Evolutionary conservation across 92 coral and sea anemone genomes (phyloP), one percentile per base, ranked within the genome.

Genomic region (Meandrina meandrites): DNA sequence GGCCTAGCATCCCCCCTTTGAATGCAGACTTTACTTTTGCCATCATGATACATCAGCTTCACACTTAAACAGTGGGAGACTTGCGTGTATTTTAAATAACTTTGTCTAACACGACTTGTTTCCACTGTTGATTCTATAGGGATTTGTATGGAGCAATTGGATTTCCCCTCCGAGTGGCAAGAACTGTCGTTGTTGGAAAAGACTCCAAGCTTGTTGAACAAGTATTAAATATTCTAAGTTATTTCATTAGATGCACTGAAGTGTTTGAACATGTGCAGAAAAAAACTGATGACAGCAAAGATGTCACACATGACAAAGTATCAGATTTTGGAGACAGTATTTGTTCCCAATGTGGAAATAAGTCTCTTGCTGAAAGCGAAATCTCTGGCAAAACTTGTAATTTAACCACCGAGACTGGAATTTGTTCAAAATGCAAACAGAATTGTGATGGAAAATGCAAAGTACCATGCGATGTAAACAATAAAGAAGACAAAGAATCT

Each of bases 81-180:
- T 6, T 40, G 45, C 6, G n/a, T 40, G 45, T 40, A 2, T 40
- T 6, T 40, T 6, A 15, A 30, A 58, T 58, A 21, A 11, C 32
- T 45, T 30, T 42, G 18, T 18, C 1, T 34, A 42, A 14, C 19
- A 64, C 31, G 32, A 31, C 51, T 51, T 78, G 28, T 36, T 67
- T 32, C 66, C 13, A 19, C 53, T 80, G 1, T 40, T 62, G 36
- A 13, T 82, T 36, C 47, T 60, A 0, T 73, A 97, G 99, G 67
- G 99, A 97, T 68, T 90, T 97, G 68, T 97, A 97, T 81, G 99
- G 99, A 47, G 98, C 98, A 3, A 87, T 92, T 70, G 99, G 99
- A 51, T 93, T 62, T 45, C 99, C 99, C 0, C 79, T 96, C 24
- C 89, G 91, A 82, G 91, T 93, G 40, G 93, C 98, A 76, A 90